Conservation (phyloP, 2,888 invertebrate genomes). For the Fragum whitleyi region DNA sequence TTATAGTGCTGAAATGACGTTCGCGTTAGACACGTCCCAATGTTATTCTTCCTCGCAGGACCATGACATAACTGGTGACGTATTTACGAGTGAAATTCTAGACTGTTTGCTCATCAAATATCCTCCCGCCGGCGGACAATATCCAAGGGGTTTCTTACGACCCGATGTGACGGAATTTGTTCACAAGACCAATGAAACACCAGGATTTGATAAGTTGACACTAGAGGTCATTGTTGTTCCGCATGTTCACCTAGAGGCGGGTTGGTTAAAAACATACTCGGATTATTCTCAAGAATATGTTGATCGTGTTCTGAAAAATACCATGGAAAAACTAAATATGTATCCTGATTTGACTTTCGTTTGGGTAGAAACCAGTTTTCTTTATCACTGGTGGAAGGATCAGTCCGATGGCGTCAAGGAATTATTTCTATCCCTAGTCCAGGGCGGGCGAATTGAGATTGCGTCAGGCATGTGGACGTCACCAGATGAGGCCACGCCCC, state of each 20-base stretch:
- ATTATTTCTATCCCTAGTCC: slow-evolving; percentile 67
- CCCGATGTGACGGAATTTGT: slow-evolving; percentile 18
- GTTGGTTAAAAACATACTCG: slow-evolving; percentile 98
- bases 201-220: slow-evolving; percentile 20
- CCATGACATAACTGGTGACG: slow-evolving; percentile 7
- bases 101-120: slow-evolving; percentile 16
- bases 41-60: slow-evolving; percentile 3
- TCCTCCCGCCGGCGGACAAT: not conserved
- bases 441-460: slow-evolving; percentile 77
- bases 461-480: slow-evolving; percentile 82
- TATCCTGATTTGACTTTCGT: slow-evolving; percentile 89
- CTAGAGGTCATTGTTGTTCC: slow-evolving; percentile 90
- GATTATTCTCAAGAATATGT: slow-evolving; percentile 93
- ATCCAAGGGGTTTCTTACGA: slow-evolving; percentile 9
- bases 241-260: slow-evolving; percentile 98
- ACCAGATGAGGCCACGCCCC: slow-evolving; percentile 81
- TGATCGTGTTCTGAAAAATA: slow-evolving; percentile 94
- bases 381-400: slow-evolving; percentile 79
- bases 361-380: slow-evolving; percentile 81
- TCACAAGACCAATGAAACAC: slow-evolving; percentile 14
- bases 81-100: slow-evolving; percentile 17
- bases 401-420: slow-evolving; percentile 46
- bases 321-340: slow-evolving; percentile 93
- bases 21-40: slow-evolving; percentile 2
- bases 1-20: not conserved